These are phyloP conservation scores for Lasioglossum figueresi DNA, from an alignment of 2,888 invertebrate genomes.

Conservation along the genomic window DNA sequence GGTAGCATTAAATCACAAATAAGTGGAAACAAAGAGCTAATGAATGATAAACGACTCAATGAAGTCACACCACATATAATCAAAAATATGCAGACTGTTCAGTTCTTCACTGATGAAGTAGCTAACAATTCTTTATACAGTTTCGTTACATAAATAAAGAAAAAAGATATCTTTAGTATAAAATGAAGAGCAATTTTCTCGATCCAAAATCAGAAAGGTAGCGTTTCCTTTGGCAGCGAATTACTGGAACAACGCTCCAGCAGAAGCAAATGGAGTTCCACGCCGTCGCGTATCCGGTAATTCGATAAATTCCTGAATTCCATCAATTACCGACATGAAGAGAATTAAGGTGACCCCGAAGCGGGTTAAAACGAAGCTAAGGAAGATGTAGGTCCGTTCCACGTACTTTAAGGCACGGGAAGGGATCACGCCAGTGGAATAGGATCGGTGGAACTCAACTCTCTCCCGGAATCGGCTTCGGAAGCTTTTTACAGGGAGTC, in stretches of 20 bases:
- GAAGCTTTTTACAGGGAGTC: slow-evolving; percentile 14
- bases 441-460: slow-evolving; percentile 52
- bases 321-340: slow-evolving; percentile 68
- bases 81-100: neutral
- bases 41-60: neutral
- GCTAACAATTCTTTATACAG: neutral
- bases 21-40: neutral
- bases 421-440: slow-evolving; percentile 55
- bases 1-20: neutral
- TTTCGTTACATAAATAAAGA: neutral
- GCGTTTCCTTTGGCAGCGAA: neutral
- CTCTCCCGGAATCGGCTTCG: slow-evolving; percentile 21
- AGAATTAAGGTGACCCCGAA: slow-evolving; percentile 40
- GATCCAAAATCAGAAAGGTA: neutral
- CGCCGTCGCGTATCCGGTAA: slow-evolving; percentile 60
- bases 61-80: neutral
- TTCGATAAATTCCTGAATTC: slow-evolving; percentile 69
- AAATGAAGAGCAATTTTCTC: neutral
- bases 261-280: neutral
- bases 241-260: slow-evolving; percentile 2
- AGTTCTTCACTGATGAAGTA: neutral
- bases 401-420: slow-evolving; percentile 50
- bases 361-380: slow-evolving; percentile 37
- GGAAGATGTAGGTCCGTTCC: slow-evolving; percentile 54
- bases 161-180: neutral